Conservation (phyloP, 2,113 vertebrate genomes). For the Alces alces region DNA sequence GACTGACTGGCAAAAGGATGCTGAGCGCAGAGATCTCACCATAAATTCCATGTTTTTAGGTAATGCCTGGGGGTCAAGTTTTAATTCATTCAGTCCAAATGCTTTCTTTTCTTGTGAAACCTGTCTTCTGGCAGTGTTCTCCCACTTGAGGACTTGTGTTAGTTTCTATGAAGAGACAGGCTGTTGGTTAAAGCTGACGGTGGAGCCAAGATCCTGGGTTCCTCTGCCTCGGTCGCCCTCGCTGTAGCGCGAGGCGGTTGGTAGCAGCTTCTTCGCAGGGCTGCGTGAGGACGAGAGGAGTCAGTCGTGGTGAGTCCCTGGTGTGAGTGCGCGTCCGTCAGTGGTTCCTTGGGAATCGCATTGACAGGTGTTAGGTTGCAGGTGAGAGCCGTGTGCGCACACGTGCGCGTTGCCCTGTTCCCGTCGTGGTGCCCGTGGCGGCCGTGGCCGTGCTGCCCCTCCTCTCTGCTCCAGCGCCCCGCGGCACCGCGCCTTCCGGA, state of each 20-base stretch:
- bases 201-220: neutral
- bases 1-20: constrained; percentile 95
- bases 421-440: no score
- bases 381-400: neutral
- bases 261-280: neutral
- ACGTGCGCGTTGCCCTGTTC: fast-evolving
- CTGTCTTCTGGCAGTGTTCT: neutral
- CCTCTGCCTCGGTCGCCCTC: no score
- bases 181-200: neutral
- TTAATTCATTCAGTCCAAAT: fast-evolving
- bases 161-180: neutral
- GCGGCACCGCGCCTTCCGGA: neutral
- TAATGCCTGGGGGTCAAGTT: constrained; percentile 66
- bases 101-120: neutral
- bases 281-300: neutral
- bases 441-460: neutral
- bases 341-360: neutral
- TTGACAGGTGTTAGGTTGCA: neutral
- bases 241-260: fast-evolving
- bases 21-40: constrained; percentile 94
- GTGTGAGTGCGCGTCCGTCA: neutral
- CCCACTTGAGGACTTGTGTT: neutral
- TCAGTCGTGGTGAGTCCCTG: neutral
- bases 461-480: neutral
- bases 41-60: constrained; percentile 99